These are phyloP conservation scores for Syrphus vitripennis DNA, from an alignment of 2,888 invertebrate genomes.

Conservation along the genomic window DNA sequence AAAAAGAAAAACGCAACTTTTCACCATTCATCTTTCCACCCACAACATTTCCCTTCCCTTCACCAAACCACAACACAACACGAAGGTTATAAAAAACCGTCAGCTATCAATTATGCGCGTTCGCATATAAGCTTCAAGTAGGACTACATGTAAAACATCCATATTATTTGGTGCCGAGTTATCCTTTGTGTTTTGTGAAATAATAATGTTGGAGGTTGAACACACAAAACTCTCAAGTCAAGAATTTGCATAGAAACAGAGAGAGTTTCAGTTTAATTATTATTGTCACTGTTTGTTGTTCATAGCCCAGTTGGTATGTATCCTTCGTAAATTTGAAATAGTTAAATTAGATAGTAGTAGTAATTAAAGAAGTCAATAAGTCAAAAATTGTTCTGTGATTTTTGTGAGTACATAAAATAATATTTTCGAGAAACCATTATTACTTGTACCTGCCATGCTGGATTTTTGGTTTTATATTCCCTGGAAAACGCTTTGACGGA, in stretches of 20 bases:
- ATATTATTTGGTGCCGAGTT: slow-evolving; percentile 11
- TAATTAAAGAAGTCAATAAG: no score
- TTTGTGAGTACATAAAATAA: no score
- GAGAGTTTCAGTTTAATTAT: slow-evolving; percentile 43
- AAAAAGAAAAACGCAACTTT: slow-evolving; percentile 10
- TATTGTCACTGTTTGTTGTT: slow-evolving; percentile 33
- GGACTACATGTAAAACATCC: slow-evolving; percentile 22
- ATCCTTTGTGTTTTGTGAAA: slow-evolving; percentile 1
- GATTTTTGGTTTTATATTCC: no score
- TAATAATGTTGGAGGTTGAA: slow-evolving; percentile 2
- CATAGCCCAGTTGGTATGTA: no score
- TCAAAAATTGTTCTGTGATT: no score
- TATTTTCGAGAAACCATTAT: no score
- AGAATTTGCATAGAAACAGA: slow-evolving; percentile 50
- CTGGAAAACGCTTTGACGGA: no score
- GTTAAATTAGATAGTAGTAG: no score
- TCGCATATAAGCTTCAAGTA: slow-evolving; percentile 32
- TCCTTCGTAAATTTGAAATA: no score
- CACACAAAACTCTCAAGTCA: neutral
- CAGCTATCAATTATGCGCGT: slow-evolving; percentile 59
- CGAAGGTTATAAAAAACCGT: slow-evolving; percentile 8
- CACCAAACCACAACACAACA: neutral
- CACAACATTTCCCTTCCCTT: neutral
- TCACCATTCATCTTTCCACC: neutral
- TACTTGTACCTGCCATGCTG: no score